Percentiles rank a stretch among this genome's conserved stretches.
Conservation (phyloP, 1,140 invertebrate genomes). For the Drosophila equinoxialis region DNA sequence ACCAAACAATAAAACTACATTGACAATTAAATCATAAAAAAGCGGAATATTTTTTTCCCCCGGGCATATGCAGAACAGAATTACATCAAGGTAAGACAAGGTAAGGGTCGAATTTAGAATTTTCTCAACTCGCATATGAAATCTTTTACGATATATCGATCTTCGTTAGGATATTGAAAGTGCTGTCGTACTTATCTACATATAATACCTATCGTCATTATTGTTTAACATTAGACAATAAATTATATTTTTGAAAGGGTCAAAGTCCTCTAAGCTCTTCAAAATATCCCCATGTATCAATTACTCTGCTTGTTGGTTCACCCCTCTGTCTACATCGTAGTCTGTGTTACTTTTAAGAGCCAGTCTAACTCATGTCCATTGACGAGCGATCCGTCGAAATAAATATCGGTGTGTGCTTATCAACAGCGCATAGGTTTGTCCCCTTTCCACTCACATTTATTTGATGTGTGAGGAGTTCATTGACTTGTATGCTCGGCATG, state of each 20-base stretch:
- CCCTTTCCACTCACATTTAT: constrained; percentile 6
- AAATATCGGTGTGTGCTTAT: constrained; percentile 12
- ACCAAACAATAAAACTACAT: constrained; percentile 16
- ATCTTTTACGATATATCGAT: neutral
- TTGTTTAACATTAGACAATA: constrained; percentile 1
- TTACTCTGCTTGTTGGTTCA: neutral
- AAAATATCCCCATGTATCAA: neutral
- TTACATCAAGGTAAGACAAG: neutral
- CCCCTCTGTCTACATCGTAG: neutral
- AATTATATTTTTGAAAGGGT: constrained; percentile 8
- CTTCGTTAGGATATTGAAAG: neutral
- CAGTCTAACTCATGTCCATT: neutral
- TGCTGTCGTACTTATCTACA: neutral
- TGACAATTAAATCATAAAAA: constrained; percentile 4
- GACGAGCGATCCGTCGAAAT: neutral
- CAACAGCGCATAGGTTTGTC: neutral
- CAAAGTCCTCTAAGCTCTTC: constrained; percentile 1
- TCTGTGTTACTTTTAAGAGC: neutral
- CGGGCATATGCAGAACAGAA: neutral
- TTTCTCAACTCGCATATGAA: too few species aligned
- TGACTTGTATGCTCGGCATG: neutral
- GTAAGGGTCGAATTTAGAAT: too few species aligned
- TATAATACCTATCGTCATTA: neutral
- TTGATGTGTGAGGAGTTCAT: constrained; percentile 1
- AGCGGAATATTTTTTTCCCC: neutral